These are phyloP conservation scores for Idaea biselata DNA, from an alignment of 2,888 invertebrate species.

Conservation along the genomic window DNA sequence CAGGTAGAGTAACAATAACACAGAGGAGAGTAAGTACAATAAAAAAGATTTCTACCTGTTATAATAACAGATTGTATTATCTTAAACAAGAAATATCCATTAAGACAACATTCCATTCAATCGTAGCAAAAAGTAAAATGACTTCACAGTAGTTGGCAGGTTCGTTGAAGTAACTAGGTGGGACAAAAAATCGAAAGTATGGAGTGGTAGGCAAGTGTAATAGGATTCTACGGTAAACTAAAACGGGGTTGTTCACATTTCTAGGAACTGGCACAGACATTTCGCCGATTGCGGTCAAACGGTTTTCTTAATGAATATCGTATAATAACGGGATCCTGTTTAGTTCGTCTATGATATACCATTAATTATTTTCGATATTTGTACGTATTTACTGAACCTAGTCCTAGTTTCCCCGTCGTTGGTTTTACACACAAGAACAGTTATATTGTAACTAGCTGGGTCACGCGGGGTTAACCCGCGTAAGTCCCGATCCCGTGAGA, in stretches of 20 bases:
- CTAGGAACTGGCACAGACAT: slow-evolving; percentile 23
- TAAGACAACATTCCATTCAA: not conserved
- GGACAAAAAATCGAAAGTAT: not conserved
- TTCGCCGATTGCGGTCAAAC: slow-evolving; percentile 35
- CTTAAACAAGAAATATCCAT: not conserved
- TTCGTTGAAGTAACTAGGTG: slow-evolving; percentile 3
- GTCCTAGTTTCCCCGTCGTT: not conserved
- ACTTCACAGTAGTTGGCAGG: not conserved
- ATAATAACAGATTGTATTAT: not conserved
- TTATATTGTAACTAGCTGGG: no score
- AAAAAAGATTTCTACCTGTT: not conserved
- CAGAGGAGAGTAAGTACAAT: slow-evolving; percentile 24
- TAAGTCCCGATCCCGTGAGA: no score
- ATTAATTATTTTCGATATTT: not conserved
- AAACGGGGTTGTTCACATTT: slow-evolving; percentile 19
- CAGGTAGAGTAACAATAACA: not conserved
- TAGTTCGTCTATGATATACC: not conserved
- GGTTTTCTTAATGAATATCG: slow-evolving; percentile 22
- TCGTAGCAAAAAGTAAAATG: not conserved
- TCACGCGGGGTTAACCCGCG: no score
- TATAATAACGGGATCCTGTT: slow-evolving; percentile 28
- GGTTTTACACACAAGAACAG: no score
- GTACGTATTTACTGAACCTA: not conserved
- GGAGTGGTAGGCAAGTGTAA: not conserved
- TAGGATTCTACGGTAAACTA: slow-evolving; percentile 4